Conservation (phyloP, 2,888 invertebrate genomes). For the Acronicta aceris region DNA sequence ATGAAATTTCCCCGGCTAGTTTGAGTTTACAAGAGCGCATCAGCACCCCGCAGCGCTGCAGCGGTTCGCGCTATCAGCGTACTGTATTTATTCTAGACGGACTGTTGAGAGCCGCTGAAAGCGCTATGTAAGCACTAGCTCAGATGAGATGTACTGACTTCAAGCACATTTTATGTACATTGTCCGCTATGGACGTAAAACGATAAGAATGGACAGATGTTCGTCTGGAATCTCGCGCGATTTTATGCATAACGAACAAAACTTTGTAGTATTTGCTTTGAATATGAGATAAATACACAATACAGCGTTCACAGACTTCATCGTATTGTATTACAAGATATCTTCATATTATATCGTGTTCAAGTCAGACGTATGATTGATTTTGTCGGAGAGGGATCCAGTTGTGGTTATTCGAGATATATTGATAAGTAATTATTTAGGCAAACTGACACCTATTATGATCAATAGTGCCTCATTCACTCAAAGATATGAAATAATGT, state of each 20-base stretch:
- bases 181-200: conserved; percentile 35
- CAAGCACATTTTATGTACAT: conserved; percentile 54
- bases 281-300: background rate
- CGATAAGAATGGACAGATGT: conserved; percentile 24
- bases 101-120: conserved; percentile 27
- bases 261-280: conserved; percentile 12
- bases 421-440: conserved; percentile 30
- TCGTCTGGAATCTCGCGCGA: conserved; percentile 1
- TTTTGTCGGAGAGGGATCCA: conserved; percentile 27
- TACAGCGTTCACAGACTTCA: background rate
- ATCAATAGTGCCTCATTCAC: conserved; percentile 19
- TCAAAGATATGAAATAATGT: background rate
- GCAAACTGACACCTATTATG: conserved; percentile 15
- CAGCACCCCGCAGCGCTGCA: conserved; percentile 21
- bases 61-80: conserved; percentile 4
- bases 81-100: conserved; percentile 19
- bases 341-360: conserved; percentile 10
- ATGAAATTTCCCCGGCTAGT: conserved; percentile 23
- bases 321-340: conserved; percentile 2
- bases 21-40: conserved; percentile 38
- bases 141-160: conserved; percentile 48
- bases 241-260: conserved; percentile 12
- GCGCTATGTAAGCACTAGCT: conserved; percentile 49
- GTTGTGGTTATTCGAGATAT: conserved; percentile 7
- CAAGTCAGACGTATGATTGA: conserved; percentile 27